Evolutionary conservation across 2,888 invertebrate genomes (phyloP), one percentile per base, ranked within the genome.

Genomic region (Penaeus monodon): DNA sequence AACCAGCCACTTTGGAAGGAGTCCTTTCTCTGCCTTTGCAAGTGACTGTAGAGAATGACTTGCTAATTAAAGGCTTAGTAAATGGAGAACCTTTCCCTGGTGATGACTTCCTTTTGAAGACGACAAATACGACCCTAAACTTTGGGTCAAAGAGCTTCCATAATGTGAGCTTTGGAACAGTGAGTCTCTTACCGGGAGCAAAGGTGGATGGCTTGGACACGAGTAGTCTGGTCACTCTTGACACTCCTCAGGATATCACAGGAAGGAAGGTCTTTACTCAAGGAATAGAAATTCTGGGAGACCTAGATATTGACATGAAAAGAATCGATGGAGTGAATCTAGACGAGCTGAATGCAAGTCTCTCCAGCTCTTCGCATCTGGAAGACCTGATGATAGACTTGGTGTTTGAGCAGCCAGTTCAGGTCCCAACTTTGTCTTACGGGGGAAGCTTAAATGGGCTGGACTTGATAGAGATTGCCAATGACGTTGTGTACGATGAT

Each of bases 71-170:
- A 27, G 77, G 77, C n/a, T 12, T 57, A 20, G 63, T 77, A 12
- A 77, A 77, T n/a, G 77, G 77, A 17, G 77, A 49, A 12, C 17
- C 57, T 57, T 77, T 77, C n/a, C 77, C 77, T 2, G n/a, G 27
- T 24, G 20, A 57, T n/a, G 57, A 57, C 57, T 77, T 77, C 33
- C 77, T 63, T 29, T 12, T 77, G 17, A 49, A 49, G 24, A 57
- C 49, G 27, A 57, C 49, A 57, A 63, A 27, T 12, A 22, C 77
- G 17, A 49, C n/a, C 29, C 49, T 57, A 2, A 20, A 38, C 27
- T 77, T 77, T 14, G 77, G 77, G 12, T n/a, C 77, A 2, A 77
- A 77, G 77, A 57, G 77, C 0, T 77, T 77, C 57, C 63, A 27
- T 24, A 77, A 29, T 12, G 44, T 77, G n/a, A 49, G 63, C 2